A percentile compares a stretch with the other conserved stretches of the same genome.
Evolutionary conservation across 2,888 invertebrate genomes (phyloP).

Genomic region (Pollenia labialis): DNA sequence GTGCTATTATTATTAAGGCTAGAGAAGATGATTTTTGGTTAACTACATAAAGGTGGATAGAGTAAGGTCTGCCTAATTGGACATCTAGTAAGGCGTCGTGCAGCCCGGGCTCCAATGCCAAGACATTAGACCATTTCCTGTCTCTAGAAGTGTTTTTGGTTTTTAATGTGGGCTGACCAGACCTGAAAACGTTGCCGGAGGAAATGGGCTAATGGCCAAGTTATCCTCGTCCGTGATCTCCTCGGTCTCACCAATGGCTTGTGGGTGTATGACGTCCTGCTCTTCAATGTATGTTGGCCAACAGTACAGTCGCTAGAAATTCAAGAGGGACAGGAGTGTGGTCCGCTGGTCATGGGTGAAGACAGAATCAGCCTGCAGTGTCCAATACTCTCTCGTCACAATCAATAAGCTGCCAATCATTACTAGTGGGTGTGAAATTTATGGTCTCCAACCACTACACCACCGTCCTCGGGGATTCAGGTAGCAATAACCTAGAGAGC

Average conservation of each 20-base stretch:
- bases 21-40: background rate
- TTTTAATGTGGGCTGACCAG: background rate
- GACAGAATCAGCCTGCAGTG: background rate
- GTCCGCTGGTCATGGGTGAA: background rate
- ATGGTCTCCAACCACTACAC: background rate
- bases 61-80: background rate
- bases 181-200: background rate
- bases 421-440: background rate
- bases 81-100: background rate
- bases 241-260: background rate
- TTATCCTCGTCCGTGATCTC: background rate
- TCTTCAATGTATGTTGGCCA: background rate
- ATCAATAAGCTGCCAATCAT: background rate
- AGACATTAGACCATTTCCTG: background rate
- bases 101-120: background rate
- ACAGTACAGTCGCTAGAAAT: background rate
- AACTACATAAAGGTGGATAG: background rate
- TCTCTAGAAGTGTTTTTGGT: background rate
- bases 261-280: background rate
- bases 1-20: background rate
- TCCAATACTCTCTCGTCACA: background rate
- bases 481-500: background rate
- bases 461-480: background rate
- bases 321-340: background rate
- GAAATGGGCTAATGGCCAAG: background rate